Evolutionary conservation across 2,797 vertebrate species (phyloP), one percentile per base, ranked within the genome.

Genomic region (Phyllotis vaccarum): DNA sequence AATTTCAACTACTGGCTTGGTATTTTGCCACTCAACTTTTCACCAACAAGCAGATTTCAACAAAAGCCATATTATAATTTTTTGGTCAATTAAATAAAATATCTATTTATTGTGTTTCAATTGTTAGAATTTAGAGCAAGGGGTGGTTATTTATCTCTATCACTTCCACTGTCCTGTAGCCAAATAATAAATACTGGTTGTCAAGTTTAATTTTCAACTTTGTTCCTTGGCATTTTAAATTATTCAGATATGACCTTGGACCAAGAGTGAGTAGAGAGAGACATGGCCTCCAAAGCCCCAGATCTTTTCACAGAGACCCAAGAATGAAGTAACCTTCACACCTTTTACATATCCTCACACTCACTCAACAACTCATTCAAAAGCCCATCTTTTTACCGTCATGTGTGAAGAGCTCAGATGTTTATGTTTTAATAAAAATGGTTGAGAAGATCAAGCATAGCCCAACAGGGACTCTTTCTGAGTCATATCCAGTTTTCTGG

Each of bases 171-270:
- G 13, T 78, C 19, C 6, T 22, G 2, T 64, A n/a, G 11, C 86
- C 54, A 76, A 90, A 90, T 34, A 27, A 16, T 52, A 19, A 82
- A 52, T 31, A 27, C 22, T 66, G 29, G 62, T 46, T 81, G n/a
- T 37, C 68, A 34, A 34, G 3, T 85, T 93, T 82, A 94, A 79
- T 82, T 81, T 96, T 95, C 68, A 89, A 37, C 49, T 68, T 72
- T 34, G 17, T 81, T 88, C 64, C 11, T 49, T 60, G 14, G 17
- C 37, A 11, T 96, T 91, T 92, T 34, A 81, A 76, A 79, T 92
- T 70, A 82, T 52, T 29, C 78, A 89, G 27, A 82, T n/a, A 27
- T 17, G 58, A 74, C 24, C 85, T 85, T 60, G 64, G 58, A 70
- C 12, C 13, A 46, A 16, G 62, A 83, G 19, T 49, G 34, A 40